Evolutionary conservation across 2,888 invertebrate genomes (phyloP), one percentile per base, ranked within the genome.

Genomic region (Drosophila mercatorum): DNA sequence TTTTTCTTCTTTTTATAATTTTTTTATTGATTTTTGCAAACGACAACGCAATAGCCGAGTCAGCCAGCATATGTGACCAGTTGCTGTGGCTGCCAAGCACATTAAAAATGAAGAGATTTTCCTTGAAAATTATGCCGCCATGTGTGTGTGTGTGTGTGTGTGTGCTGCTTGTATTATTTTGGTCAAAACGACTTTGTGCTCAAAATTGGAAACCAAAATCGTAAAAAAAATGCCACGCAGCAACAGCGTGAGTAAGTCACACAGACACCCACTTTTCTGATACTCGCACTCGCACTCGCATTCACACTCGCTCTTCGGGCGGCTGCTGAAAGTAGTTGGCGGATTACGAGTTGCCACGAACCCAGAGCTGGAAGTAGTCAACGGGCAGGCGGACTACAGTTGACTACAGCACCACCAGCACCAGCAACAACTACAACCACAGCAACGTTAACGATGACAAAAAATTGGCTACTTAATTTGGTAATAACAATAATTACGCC

Each of bases 41-140:
- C 67, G 57, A 75, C 77, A 71, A 71, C 63, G 77, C 76, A 80
- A 76, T 59, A 68, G 67, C 69, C 47, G 17, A 36, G 40, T 44
- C 65, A 60, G 59, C 47, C 52, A 68, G 71, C 85, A 81, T 66
- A 81, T 88, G 88, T 66, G 83, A 75, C 72, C 68, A 70, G 67
- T 77, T 72, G 67, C 64, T 61, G 68, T 64, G 51, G 68, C 72
- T 66, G 76, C 73, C 80, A 80, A 75, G 74, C 74, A 61, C 86
- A 88, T 85, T 82, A 85, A 85, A 84, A 90, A 88, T 90, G 79
- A 86, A 86, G 90, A 86, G 86, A 90, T 86, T 90, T 86, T 90
- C 90, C 90, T 89, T 90, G 86, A 88, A 88, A 88, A 88, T 80
- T 72, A 82, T 85, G 88, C 72, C 76, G 68, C 60, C 68, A 52